phyloP scores from a whole-genome alignment of 2,113 vertebrate species.

The Chiloscyllium plagiosum region DNA sequence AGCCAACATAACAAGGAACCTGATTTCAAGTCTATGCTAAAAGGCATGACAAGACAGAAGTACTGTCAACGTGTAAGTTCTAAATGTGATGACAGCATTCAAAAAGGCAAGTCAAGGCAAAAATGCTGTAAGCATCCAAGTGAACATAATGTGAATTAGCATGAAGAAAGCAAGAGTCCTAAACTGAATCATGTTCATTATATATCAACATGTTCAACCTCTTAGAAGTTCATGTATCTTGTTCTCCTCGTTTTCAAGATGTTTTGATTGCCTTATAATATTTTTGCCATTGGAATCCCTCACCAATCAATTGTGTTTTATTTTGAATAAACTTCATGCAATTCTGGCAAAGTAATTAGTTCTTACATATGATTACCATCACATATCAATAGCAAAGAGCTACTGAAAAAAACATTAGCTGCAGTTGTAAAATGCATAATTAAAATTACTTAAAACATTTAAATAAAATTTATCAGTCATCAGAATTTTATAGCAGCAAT shows the following conservation, averaged over 20 bases:
- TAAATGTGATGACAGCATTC: too few relatives aligned
- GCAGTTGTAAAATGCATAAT: neutral
- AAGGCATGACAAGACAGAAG: too few relatives aligned
- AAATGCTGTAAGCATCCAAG: too few relatives aligned
- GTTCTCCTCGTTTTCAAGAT: neutral
- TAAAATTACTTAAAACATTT: neutral
- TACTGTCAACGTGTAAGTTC: too few relatives aligned
- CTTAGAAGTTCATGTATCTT: neutral
- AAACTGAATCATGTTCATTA: too few relatives aligned
- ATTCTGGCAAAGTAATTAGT: neutral
- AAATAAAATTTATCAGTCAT: neutral
- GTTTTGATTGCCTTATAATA: neutral
- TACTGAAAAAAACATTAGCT: neutral
- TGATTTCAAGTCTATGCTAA: too few relatives aligned
- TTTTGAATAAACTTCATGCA: neutral
- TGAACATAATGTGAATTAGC: too few relatives aligned
- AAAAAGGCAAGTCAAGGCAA: too few relatives aligned
- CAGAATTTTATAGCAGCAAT: neutral
- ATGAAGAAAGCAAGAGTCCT: too few relatives aligned
- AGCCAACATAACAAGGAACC: too few relatives aligned
- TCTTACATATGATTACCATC: neutral
- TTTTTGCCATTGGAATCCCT: neutral
- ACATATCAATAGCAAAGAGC: neutral
- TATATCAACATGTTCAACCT: neutral
- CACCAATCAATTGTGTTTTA: conserved; percentile 20